Conservation (phyloP, 2,113 vertebrate genomes). For the Rutilus rutilus region DNA sequence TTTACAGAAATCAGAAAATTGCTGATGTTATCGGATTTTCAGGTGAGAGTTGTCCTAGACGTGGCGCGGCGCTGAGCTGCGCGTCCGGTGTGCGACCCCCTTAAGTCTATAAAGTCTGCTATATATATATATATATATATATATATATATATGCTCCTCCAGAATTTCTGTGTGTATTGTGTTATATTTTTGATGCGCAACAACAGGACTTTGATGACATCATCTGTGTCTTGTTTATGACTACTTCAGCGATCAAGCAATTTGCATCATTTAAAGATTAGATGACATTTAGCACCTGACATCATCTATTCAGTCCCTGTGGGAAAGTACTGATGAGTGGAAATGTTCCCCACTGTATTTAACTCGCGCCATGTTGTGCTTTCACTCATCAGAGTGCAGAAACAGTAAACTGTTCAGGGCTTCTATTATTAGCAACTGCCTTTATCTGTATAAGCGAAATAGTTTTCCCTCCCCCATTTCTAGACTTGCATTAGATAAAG, state of each 20-base stretch:
- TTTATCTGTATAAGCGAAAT: background rate
- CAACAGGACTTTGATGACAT: background rate
- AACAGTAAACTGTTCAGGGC: background rate
- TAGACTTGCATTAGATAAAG: background rate
- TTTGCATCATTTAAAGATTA: background rate
- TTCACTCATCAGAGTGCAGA: background rate
- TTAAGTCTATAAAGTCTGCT: background rate
- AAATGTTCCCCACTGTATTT: background rate
- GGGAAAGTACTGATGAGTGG: background rate
- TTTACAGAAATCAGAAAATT: too few species aligned
- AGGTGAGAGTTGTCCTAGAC: too few species aligned
- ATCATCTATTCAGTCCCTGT: slow-evolving; percentile 15
- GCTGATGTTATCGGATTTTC: too few species aligned
- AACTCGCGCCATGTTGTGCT: background rate
- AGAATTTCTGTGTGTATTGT: background rate
- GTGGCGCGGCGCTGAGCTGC: too few species aligned
- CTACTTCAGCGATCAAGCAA: background rate
- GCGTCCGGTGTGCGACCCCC: too few species aligned
- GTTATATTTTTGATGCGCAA: background rate
- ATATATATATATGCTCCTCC: background rate
- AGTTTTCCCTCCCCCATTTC: background rate
- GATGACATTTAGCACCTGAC: slow-evolving; percentile 6
- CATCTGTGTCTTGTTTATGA: background rate
- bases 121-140: too few species aligned
- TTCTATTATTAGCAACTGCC: background rate